Base-by-base conservation (phyloP, 1,140 invertebrate genomes). In the Conopomorpha cramerella region DNA sequence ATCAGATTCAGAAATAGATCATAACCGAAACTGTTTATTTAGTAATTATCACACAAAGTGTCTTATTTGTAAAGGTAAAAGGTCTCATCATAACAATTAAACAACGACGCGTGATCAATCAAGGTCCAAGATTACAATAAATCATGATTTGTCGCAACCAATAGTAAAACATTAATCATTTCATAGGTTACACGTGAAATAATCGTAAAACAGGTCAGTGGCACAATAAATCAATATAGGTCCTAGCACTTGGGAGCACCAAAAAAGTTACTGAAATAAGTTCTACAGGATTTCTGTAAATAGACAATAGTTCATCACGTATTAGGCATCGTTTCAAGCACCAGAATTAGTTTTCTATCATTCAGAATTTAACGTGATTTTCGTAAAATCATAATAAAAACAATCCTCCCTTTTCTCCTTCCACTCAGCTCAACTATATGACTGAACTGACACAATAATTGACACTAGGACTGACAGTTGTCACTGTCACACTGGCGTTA, bases 171-270 rank as follows among this genome's bases (percentile, higher is more conserved):
- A 65, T 72, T 60, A 63, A 72, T 59, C 63, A 72, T 72, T 72
- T 63, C n/a, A 70, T 53, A 54, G 52, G 47, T 44, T 47, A 56
- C 54, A 59, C 51, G 54, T 58, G 53, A 58, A 46, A 61, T 65
- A 61, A 53, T 60, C 45, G 47, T 59, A 62, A 71, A 58, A 63
- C 59, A 64, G 70, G 65, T 74, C 70, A 72, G 50, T 66, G 49
- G 56, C 55, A 48, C 60, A 64, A 67, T 70, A 74, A 74, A 74
- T 74, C 70, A 74, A 71, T 74, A 74, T 55, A 64, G 49, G 46
- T 57, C 58, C n/a, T n/a, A n/a, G n/a, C n/a, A n/a, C n/a, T n/a
- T 62, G 57, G 52, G 49, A 23, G 45, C 43, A 68, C 50, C 66
- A 73, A 73, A 73, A 73, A 73, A 71, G 53, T 28, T 33, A 40